Evolutionary conservation across 2,113 vertebrate species (phyloP), one percentile per base, ranked within the genome.

Genomic region (Chaetodon trifascialis): DNA sequence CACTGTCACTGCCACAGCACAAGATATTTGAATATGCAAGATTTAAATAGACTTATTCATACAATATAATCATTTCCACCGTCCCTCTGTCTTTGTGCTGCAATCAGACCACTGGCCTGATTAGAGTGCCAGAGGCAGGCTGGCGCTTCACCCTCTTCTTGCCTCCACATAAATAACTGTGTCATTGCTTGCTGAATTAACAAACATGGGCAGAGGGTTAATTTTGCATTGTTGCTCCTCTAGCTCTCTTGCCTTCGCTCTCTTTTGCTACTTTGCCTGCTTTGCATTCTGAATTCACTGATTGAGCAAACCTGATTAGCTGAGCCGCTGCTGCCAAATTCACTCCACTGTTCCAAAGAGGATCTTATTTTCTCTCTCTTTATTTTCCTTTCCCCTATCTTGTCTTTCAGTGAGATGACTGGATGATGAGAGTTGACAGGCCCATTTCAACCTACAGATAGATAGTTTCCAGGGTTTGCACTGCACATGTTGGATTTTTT

Each of bases 231-330:
- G 71, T 83, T 79, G 76, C 71, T 76, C 42, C 0, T 47, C 76
- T 76, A 34, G 73, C 51, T 77, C 30, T 52, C 42, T 52, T 19
- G 56, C 68, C 59, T 60, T 66, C 0, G 3, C 38, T 63, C 63
- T 38, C 25, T 63, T 73, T 83, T 76, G 64, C 72, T 38, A 11
- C 70, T 71, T 54, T 51, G 25, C 80, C 80, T 88, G 56, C 63
- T 89, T 86, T 93, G 81, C 79, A 74, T 87, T 72, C 51, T 75
- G 54, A 69, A 86, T 80, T 47, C 79, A 49, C 84, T 90, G 90
- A 91, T 90, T 90, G 80, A 89, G 88, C 79, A 83, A 93, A 92
- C 82, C 83, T 88, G 87, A 90, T 92, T 90, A 90, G 76, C 65
- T 30, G 47, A 68, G 76, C 63, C 17, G 52, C 66, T 0, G 16